These are phyloP conservation scores for Zaprionus vittiger DNA, from an alignment of 1,140 invertebrate species.

Conservation along the genomic window DNA sequence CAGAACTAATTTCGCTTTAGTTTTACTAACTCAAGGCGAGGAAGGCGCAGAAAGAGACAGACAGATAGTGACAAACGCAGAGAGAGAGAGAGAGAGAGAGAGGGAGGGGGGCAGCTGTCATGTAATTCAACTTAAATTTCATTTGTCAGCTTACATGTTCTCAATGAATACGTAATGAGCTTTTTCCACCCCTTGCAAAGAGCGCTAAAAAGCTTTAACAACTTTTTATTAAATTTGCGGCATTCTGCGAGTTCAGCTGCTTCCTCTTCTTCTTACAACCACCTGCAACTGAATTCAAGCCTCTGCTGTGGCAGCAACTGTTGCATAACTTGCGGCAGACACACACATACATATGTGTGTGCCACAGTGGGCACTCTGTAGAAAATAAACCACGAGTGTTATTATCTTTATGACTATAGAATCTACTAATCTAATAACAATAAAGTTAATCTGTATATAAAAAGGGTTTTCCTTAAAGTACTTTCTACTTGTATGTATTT, in stretches of 20 bases:
- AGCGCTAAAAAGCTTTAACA: slow-evolving; percentile 31
- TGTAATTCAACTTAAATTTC: slow-evolving; percentile 19
- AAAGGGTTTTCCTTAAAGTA: no score
- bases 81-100: not conserved
- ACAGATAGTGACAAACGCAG: not conserved
- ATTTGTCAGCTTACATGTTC: slow-evolving; percentile 28
- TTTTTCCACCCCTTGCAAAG: slow-evolving; percentile 26
- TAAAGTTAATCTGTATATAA: no score
- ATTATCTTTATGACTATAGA: no score
- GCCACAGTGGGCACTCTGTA: not conserved
- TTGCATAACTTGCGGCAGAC: slow-evolving; percentile 32
- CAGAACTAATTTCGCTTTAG: slow-evolving; percentile 30
- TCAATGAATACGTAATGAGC: slow-evolving; percentile 43
- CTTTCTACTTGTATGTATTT: no score
- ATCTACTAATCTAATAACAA: no score
- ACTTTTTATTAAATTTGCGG: slow-evolving; percentile 33
- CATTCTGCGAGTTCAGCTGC: not conserved
- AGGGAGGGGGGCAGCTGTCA: not conserved
- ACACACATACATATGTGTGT: not conserved
- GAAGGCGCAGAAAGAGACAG: not conserved
- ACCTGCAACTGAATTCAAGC: slow-evolving; percentile 27
- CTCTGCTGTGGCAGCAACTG: slow-evolving; percentile 23
- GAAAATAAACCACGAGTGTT: no score
- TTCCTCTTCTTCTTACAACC: slow-evolving; percentile 33
- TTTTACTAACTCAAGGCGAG: not conserved